phyloP scores from a whole-genome alignment of 2,888 invertebrate genomes.

The Ophraella communa region DNA sequence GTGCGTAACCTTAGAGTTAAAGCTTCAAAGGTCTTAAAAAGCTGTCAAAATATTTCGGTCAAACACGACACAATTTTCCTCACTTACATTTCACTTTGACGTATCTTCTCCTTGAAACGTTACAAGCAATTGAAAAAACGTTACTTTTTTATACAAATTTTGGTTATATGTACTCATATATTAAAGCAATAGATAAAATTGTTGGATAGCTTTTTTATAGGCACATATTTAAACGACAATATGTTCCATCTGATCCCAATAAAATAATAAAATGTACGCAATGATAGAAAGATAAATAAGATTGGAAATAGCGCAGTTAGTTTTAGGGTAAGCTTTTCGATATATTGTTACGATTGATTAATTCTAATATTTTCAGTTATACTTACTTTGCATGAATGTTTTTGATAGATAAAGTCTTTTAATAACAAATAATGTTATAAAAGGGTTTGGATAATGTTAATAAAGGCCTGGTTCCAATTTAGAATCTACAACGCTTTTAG shows the following conservation, averaged over 20 bases:
- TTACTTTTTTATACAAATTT: neutral
- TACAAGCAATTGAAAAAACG: neutral
- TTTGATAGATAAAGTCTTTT: neutral
- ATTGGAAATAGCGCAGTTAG: neutral
- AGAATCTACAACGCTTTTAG: too few relatives aligned
- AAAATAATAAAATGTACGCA: neutral
- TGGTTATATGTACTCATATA: too few relatives aligned
- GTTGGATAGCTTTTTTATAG: too few relatives aligned
- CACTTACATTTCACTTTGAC: neutral
- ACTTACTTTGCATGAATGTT: neutral
- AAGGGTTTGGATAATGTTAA: too few relatives aligned
- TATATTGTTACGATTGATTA: neutral
- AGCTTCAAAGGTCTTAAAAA: neutral
- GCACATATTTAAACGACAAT: too few relatives aligned
- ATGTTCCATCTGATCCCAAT: neutral
- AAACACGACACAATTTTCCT: neutral
- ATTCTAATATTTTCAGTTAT: neutral
- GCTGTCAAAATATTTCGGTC: neutral
- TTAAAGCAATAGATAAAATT: too few relatives aligned
- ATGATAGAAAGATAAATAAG: neutral
- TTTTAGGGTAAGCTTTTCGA: neutral
- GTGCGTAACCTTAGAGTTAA: neutral
- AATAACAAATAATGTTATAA: neutral
- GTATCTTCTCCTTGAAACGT: conserved; percentile 1
- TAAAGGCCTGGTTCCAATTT: too few relatives aligned